Conservation (phyloP, 2,888 invertebrate species). For the Physocephala rufipes region DNA sequence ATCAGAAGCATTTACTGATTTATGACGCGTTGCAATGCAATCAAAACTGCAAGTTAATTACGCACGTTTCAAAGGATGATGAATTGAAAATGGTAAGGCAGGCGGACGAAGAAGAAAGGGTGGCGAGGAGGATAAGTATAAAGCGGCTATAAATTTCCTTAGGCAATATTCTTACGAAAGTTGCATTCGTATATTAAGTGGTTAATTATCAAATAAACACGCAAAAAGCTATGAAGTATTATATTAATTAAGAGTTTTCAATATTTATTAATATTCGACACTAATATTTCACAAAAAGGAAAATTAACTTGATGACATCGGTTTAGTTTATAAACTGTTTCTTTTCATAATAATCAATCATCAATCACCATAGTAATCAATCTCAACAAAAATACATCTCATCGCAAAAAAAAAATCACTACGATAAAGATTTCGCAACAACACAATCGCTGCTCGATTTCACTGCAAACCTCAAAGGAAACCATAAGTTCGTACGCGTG, state of each 20-base stretch:
- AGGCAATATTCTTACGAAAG: not conserved
- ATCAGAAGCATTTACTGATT: conserved; percentile 50
- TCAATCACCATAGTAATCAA: conserved; percentile 24
- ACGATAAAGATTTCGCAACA: not conserved
- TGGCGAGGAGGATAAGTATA: not conserved
- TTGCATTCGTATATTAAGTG: not conserved
- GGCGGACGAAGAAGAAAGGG: not conserved
- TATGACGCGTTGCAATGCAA: conserved; percentile 55
- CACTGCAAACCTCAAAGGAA: conserved; percentile 13
- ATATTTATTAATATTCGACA: no score
- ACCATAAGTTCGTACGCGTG: conserved; percentile 26
- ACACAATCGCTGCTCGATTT: conserved; percentile 20
- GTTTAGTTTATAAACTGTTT: no score
- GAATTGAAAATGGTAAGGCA: not conserved
- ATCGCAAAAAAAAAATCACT: not conserved
- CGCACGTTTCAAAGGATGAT: conserved; percentile 17
- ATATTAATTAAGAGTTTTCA: no score
- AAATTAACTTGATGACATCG: no score
- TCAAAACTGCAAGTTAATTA: conserved; percentile 57
- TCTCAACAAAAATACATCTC: not conserved
- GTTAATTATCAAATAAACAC: not conserved
- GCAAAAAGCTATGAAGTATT: conserved; percentile 14
- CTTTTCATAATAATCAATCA: no score
- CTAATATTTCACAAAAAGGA: no score
- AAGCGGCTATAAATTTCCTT: not conserved